A percentile compares a stretch with the other conserved stretches of the same genome.
These are phyloP conservation scores for Bombus impatiens DNA, from an alignment of 1,140 invertebrate species.

Conservation along the genomic window DNA sequence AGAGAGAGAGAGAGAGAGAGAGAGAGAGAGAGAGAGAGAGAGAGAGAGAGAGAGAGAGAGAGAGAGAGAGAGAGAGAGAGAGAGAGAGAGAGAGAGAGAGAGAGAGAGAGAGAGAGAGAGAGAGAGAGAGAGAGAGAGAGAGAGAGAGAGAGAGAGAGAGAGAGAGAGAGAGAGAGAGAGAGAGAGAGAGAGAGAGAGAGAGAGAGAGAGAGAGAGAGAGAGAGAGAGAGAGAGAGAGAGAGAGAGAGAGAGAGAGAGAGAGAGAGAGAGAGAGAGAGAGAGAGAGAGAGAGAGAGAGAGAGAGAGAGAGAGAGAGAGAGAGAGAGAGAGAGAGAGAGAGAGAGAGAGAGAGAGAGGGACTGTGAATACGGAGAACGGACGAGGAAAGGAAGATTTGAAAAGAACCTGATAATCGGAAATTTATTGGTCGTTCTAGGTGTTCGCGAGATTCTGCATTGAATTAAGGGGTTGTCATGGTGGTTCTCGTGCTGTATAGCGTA, in stretches of 20 bases:
- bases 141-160: background rate
- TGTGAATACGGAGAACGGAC: background rate
- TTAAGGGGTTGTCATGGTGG: background rate
- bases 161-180: slow-evolving; percentile 11
- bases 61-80: slow-evolving; percentile 19
- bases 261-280: background rate
- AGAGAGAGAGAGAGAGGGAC: background rate
- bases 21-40: background rate
- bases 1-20: slow-evolving; percentile 11
- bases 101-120: background rate
- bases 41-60: background rate
- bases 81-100: background rate
- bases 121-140: slow-evolving; percentile 17
- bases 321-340: slow-evolving; percentile 11
- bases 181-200: background rate
- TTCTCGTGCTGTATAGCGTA: too few relatives aligned
- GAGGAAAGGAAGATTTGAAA: background rate
- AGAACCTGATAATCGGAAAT: slow-evolving; percentile 15
- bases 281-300: slow-evolving; percentile 17
- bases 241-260: background rate
- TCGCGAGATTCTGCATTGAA: background rate
- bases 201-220: background rate
- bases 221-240: slow-evolving; percentile 19
- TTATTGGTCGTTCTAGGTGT: slow-evolving; percentile 8
- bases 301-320: background rate